These are phyloP conservation scores for Leucosticte australis DNA, from an alignment of 2,113 vertebrate genomes.

Conservation along the genomic window DNA sequence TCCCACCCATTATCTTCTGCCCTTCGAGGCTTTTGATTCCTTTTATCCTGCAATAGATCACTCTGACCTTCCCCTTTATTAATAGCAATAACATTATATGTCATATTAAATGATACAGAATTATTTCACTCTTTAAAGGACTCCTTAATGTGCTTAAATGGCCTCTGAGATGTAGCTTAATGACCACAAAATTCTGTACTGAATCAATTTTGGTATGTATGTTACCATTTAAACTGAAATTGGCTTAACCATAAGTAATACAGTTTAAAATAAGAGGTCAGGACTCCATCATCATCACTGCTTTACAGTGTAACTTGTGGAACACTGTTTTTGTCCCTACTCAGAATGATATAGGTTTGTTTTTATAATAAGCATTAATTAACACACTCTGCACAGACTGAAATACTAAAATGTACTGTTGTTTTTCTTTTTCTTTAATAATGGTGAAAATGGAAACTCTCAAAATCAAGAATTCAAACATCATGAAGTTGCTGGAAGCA, in stretches of 20 bases:
- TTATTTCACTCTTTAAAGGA: not conserved
- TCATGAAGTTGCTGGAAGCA: conserved; percentile 84
- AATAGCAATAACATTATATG: not conserved
- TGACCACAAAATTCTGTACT: not conserved
- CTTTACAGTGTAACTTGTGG: not conserved
- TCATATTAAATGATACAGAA: not conserved
- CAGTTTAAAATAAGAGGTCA: not conserved
- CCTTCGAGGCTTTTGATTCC: not conserved
- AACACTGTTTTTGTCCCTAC: not conserved
- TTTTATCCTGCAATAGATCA: not conserved
- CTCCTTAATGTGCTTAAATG: not conserved
- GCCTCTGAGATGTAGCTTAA: not conserved
- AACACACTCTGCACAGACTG: not conserved
- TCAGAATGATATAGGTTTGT: not conserved
- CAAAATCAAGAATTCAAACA: conserved; percentile 83
- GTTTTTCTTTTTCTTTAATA: conserved; percentile 25
- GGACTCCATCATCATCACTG: not conserved
- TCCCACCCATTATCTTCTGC: not conserved
- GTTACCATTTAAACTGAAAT: not conserved
- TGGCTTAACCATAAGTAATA: not conserved
- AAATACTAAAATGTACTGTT: not conserved
- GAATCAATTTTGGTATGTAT: not conserved
- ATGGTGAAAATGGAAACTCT: conserved; percentile 18
- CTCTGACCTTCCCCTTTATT: not conserved
- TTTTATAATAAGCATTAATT: not conserved